phyloP scores from a whole-genome alignment of 2,113 vertebrate genomes.

The Neodon shergylaensis region DNA sequence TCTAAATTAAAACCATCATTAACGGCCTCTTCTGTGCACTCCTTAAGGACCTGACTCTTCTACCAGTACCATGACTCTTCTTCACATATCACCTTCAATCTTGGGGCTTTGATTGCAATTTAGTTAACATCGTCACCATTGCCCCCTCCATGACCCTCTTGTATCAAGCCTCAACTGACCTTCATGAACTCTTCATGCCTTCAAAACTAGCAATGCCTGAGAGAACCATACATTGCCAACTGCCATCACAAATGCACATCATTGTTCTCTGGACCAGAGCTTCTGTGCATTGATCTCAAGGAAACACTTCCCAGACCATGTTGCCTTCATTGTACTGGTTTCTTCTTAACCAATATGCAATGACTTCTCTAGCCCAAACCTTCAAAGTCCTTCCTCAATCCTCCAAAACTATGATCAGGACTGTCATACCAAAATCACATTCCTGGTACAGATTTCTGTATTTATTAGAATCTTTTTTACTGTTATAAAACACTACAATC shows the following conservation, averaged over 20 bases:
- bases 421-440: not conserved
- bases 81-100: not conserved
- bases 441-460: too few relatives aligned
- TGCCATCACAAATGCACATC: not conserved
- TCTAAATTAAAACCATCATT: not conserved
- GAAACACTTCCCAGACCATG: not conserved
- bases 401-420: too few relatives aligned
- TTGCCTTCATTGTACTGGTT: not conserved
- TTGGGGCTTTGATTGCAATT: not conserved
- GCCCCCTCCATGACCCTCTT: fast-evolving
- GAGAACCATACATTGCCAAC: not conserved
- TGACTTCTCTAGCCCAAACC: not conserved
- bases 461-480: not conserved
- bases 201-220: not conserved
- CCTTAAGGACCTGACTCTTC: not conserved
- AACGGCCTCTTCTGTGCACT: too few relatives aligned
- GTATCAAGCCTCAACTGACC: not conserved
- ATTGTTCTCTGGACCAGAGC: not conserved
- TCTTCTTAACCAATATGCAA: not conserved
- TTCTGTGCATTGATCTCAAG: not conserved
- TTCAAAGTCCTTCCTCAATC: not conserved
- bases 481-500: not conserved
- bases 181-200: not conserved
- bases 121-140: not conserved
- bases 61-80: not conserved